Evolutionary conservation across 2,888 invertebrate genomes (phyloP), one percentile per base, ranked within the genome.

Genomic region (Hesperia comma): DNA sequence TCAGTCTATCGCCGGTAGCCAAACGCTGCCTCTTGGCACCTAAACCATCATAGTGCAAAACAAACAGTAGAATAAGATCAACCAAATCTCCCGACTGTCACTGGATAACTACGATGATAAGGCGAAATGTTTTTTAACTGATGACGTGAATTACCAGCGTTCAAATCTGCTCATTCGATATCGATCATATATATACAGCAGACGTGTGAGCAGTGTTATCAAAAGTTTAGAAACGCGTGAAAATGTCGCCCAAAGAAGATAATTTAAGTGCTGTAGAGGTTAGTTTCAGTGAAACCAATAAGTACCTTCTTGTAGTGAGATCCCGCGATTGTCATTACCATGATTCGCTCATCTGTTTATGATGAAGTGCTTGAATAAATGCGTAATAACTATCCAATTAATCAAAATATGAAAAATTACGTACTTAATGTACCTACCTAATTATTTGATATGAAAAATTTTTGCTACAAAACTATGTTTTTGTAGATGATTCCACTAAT

Each of bases 221-320:
- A 49, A 46, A 49, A 21, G 21, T 46, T 49, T 49, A 3, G 12
- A 58, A 26, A 12, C n/a, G 12, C 15, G 33, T 49, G 37, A 33
- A 51, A 61, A 61, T 61, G 60, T n/a, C 58, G 15, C 49, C 60
- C 4, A 61, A 49, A 37, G 60, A 61, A 49, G 60, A 61, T 46
- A 19, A 14, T 33, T 17, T 8, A n/a, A 37, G 32, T 15, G 51
- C 21, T 5, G 26, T 61, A 14, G 60, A 61, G 60, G 60, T 61
- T 32, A 61, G 60, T 57, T 21, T 26, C 19, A 26, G 26, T 57
- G 41, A 15, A n/a, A 57, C 8, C 15, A 21, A 14, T 21, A 46
- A n/a, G n/a, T n/a, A n/a, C n/a, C 6, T 19, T 4, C 2, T 12
- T 37, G 37, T 37, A 12, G 1, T 3, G 37, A 37, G 37, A 37